These are phyloP conservation scores for Chelonus insularis DNA, from an alignment of 1,140 invertebrate species.

Conservation along the genomic window DNA sequence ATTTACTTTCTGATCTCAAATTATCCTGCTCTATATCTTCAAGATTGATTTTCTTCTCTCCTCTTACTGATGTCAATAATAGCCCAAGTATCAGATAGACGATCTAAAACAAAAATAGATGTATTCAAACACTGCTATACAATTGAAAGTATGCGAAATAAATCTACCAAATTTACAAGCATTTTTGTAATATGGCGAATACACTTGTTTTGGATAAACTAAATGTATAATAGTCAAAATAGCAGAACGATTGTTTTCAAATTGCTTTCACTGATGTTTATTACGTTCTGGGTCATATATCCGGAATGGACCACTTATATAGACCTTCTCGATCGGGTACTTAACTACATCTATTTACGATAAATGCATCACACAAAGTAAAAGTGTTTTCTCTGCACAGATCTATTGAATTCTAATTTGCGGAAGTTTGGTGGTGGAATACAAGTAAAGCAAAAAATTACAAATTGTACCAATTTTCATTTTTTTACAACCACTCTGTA, in stretches of 20 bases:
- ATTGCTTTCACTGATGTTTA: slow-evolving; percentile 50
- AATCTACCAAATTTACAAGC: not conserved
- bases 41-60: slow-evolving; percentile 47
- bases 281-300: slow-evolving; percentile 52
- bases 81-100: slow-evolving; percentile 33
- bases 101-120: slow-evolving; percentile 32
- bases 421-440: slow-evolving; percentile 7
- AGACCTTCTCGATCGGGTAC: slow-evolving; percentile 30
- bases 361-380: slow-evolving; percentile 39
- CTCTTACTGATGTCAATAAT: slow-evolving; percentile 32
- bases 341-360: slow-evolving; percentile 35
- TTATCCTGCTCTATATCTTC: slow-evolving; percentile 54
- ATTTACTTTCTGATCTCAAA: slow-evolving; percentile 39
- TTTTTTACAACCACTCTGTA: no score
- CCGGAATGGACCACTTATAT: slow-evolving; percentile 54
- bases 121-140: no score
- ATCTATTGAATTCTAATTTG: slow-evolving; percentile 19
- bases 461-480: not conserved
- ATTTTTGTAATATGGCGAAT: not conserved
- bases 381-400: slow-evolving; percentile 32
- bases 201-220: not conserved
- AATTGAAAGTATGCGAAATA: no score
- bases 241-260: slow-evolving; percentile 3
- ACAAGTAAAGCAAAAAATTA: not conserved
- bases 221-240: not conserved